Base-by-base conservation (phyloP, 2,888 invertebrate species). In the Chymomyza procnemis region DNA sequence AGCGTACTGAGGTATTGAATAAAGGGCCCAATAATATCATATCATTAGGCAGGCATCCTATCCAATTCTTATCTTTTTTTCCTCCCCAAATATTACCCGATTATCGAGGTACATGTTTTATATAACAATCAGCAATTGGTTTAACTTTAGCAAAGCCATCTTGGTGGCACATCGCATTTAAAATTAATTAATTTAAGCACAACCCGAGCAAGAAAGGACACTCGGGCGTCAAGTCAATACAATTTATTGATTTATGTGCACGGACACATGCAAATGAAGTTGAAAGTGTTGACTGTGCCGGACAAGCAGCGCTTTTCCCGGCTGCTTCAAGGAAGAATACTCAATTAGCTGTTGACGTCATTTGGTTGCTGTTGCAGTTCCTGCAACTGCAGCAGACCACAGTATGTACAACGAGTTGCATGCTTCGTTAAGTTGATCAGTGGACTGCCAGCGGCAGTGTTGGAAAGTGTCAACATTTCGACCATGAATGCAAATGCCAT, bases 271-370 rank as follows among this genome's bases (percentile, higher is more conserved):
- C 83, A 78, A 76, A 74, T 73, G 72, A 56, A 64, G 69, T 60
- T 69, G 76, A 72, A 81, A 73, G 62, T 68, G 75, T 72, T 73
- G 71, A 71, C 74, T 18, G 48, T 47, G 47, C n/a, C 9, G 67
- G 71, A 47, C n/a, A 47, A 47, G n/a, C 47, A 47, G 47, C 47
- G 18, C 18, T 18, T 5, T 18, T 41, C 12, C 4, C 34, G 59
- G 69, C 79, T 81, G 74, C 84, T 84, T 84, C 79, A 84, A 67
- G 69, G 79, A 72, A 76, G 81, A 79, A 84, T 84, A 81, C 81
- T 82, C 81, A 82, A 82, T 82, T 75, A 79, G 70, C 76, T 73
- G 67, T 70, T 67, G 64, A 61, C 67, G 69, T 60, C 30, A 57
- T 59, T 50, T 18, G 16, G 48, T 12, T 54, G 54, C 3, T 54